phyloP scores from a whole-genome alignment of 1,140 invertebrate species.

The Brachionus manjavacas region DNA sequence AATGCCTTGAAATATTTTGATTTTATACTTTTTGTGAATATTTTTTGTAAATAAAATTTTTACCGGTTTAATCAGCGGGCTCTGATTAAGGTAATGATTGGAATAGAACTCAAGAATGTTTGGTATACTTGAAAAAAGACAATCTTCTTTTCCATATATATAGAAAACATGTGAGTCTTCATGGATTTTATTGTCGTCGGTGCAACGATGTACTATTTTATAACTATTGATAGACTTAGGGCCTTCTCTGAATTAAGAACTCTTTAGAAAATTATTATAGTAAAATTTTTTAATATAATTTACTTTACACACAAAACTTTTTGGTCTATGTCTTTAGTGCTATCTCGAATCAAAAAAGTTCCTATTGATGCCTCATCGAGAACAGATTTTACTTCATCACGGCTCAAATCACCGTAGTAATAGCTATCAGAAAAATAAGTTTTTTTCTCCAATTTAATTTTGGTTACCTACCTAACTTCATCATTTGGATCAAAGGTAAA shows the following conservation, averaged over 20 bases:
- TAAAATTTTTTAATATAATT: background rate
- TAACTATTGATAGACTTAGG: conserved; percentile 42
- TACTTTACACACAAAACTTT: conserved; percentile 42
- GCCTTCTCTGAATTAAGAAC: background rate
- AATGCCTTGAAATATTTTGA: conserved; percentile 9
- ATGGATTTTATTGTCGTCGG: background rate
- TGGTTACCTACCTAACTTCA: background rate
- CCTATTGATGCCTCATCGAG: conserved; percentile 9
- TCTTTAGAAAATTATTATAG: background rate
- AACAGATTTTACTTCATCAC: conserved; percentile 11
- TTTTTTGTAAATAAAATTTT: background rate
- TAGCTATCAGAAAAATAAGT: background rate
- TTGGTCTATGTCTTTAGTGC: conserved; percentile 26
- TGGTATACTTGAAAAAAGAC: conserved; percentile 11
- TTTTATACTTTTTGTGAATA: background rate
- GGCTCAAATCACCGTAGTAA: conserved; percentile 31
- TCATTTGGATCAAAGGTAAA: conserved; percentile 15
- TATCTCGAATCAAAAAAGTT: conserved; percentile 39
- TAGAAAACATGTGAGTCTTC: conserved; percentile 8
- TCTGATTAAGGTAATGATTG: conserved; percentile 36
- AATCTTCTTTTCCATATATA: conserved; percentile 37
- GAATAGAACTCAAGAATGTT: conserved; percentile 36
- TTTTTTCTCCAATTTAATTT: background rate
- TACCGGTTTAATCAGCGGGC: conserved; percentile 17
- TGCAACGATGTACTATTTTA: conserved; percentile 14